phyloP scores from a whole-genome alignment of 2,113 vertebrate species.

The Cottus gobio region DNA sequence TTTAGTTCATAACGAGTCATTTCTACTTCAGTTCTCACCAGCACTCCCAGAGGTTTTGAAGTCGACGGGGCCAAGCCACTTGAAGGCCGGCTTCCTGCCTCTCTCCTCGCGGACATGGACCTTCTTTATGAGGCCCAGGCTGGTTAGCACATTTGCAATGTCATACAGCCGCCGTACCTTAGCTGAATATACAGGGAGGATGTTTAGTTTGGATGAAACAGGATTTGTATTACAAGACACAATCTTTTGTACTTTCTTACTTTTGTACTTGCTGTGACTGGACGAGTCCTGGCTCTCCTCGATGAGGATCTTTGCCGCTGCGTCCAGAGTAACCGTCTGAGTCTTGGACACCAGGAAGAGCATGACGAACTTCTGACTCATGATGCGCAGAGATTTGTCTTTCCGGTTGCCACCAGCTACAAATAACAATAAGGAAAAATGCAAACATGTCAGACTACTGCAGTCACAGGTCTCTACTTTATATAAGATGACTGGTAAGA shows the following conservation, averaged over 20 bases:
- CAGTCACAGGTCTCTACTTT: no score
- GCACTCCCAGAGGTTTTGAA: conserved; percentile 80
- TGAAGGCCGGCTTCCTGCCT: conserved; percentile 92
- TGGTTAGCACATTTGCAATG: conserved; percentile 94
- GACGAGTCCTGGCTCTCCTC: conserved; percentile 90
- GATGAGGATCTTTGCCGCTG: conserved; percentile 93
- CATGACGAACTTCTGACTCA: conserved; percentile 99
- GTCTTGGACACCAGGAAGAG: conserved; percentile 94
- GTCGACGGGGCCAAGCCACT: conserved; percentile 92
- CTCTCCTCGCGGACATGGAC: conserved; percentile 89
- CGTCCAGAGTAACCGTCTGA: conserved; percentile 90
- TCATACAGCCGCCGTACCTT: conserved; percentile 95
- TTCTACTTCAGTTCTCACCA: conserved; percentile 35
- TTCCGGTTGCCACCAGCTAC: conserved; percentile 90
- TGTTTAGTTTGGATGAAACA: neutral
- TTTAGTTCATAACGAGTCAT: neutral
- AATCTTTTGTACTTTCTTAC: conserved; percentile 77
- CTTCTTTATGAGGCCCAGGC: conserved; percentile 92
- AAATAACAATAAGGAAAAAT: conserved; percentile 7
- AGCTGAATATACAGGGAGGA: conserved; percentile 78
- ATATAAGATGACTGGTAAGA: neutral
- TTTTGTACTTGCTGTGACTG: conserved; percentile 96
- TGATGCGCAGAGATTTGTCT: conserved; percentile 94
- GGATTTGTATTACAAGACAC: neutral
- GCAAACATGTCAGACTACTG: neutral